phyloP scores from a whole-genome alignment of 2,113 vertebrate genomes.

The Oncorhynchus gorbuscha region DNA sequence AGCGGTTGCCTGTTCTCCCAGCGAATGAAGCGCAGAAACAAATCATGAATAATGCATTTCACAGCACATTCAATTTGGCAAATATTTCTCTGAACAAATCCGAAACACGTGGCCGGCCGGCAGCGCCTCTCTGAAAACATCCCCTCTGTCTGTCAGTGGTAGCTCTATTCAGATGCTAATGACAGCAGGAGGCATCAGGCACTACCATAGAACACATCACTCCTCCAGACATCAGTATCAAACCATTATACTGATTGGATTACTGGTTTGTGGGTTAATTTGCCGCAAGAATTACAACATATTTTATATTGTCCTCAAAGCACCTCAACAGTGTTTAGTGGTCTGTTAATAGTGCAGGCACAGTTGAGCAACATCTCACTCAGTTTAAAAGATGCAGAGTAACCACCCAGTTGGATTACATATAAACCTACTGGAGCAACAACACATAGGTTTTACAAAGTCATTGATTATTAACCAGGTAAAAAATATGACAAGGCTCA shows the following conservation, averaged over 20 bases:
- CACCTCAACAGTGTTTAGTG: not conserved
- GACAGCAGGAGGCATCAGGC: constrained; percentile 43
- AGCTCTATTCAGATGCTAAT: constrained; percentile 57
- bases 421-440: not conserved
- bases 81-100: constrained; percentile 49
- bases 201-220: not conserved
- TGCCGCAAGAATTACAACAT: too few species aligned
- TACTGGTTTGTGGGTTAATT: constrained; percentile 2
- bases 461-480: constrained; percentile 20
- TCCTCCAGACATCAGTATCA: constrained; percentile 19
- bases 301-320: constrained; percentile 33
- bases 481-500: too few species aligned
- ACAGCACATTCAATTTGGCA: constrained; percentile 48
- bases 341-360: too few species aligned
- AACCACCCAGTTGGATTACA: too few species aligned
- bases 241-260: constrained; percentile 48
- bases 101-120: constrained; percentile 34
- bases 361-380: too few species aligned
- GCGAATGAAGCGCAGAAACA: constrained; percentile 28
- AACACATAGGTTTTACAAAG: constrained; percentile 33
- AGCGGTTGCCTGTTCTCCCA: constrained; percentile 41
- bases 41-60: constrained; percentile 59
- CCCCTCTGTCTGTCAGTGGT: constrained; percentile 4
- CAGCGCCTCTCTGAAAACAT: constrained; percentile 42
- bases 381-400: too few species aligned